Percentiles rank a stretch among this genome's conserved stretches.
Conservation (phyloP, 2,113 vertebrate genomes). For the Alethe castanea region DNA sequence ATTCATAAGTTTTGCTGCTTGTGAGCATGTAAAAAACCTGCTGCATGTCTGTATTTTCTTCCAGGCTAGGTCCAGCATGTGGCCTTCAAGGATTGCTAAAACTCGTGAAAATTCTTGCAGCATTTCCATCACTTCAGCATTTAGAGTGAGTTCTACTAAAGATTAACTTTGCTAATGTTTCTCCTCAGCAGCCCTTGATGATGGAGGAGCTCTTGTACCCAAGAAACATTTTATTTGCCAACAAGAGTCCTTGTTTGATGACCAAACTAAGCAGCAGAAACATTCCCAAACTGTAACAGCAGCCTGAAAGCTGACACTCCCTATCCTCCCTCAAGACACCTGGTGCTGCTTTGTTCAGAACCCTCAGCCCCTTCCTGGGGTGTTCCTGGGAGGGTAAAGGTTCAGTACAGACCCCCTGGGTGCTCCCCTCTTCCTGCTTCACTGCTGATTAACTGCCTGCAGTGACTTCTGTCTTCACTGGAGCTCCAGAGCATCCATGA, state of each 20-base stretch:
- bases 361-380: background rate
- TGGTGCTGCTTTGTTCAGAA: background rate
- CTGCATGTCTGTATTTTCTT: background rate
- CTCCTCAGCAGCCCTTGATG: background rate
- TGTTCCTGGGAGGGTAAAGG: background rate
- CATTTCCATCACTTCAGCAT: conserved; percentile 81
- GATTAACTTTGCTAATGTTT: background rate
- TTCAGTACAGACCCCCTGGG: background rate
- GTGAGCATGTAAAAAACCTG: background rate
- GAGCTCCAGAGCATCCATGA: background rate
- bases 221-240: background rate
- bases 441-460: background rate
- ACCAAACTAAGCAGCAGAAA: background rate
- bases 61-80: conserved; percentile 76
- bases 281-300: background rate
- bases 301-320: background rate
- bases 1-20: background rate
- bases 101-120: conserved; percentile 78
- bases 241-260: background rate
- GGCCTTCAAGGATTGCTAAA: conserved; percentile 77
- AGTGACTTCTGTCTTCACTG: background rate
- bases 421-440: background rate
- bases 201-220: background rate
- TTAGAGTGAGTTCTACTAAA: conserved; percentile 78
- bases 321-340: background rate